Conservation (phyloP, 2,113 vertebrate genomes). For the Dasyornis broadbenti region DNA sequence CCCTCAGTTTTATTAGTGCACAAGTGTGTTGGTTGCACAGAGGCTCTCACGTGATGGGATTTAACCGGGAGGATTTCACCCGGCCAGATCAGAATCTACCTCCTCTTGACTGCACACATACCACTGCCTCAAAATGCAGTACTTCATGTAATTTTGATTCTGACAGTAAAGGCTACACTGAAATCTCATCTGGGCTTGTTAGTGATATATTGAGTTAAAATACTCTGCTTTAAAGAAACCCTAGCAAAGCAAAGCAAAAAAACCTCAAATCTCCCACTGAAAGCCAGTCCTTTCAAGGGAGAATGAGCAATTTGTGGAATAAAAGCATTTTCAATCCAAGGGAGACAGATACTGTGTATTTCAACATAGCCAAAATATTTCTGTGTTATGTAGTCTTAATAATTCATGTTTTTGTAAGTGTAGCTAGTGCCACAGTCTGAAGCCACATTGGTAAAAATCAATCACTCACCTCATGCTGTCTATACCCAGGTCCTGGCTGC, state of each 20-base stretch:
- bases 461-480: background rate
- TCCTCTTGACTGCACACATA: background rate
- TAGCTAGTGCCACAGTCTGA: background rate
- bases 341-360: background rate
- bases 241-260: conserved; percentile 7
- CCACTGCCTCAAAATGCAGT: background rate
- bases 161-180: background rate
- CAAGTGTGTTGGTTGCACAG: background rate
- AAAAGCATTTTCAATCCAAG: background rate
- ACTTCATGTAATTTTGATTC: conserved; percentile 21
- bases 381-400: background rate
- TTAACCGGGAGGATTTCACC: background rate
- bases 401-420: background rate
- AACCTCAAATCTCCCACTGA: background rate
- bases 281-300: background rate
- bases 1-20: background rate
- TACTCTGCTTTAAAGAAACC: background rate
- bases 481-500: background rate
- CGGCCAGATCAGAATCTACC: background rate
- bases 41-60: background rate
- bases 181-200: conserved; percentile 20
- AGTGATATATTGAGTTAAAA: conserved; percentile 7
- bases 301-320: background rate
- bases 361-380: background rate
- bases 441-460: background rate